Evolutionary conservation across 2,888 invertebrate genomes (phyloP).

Genomic region (Axea sp.): DNA sequence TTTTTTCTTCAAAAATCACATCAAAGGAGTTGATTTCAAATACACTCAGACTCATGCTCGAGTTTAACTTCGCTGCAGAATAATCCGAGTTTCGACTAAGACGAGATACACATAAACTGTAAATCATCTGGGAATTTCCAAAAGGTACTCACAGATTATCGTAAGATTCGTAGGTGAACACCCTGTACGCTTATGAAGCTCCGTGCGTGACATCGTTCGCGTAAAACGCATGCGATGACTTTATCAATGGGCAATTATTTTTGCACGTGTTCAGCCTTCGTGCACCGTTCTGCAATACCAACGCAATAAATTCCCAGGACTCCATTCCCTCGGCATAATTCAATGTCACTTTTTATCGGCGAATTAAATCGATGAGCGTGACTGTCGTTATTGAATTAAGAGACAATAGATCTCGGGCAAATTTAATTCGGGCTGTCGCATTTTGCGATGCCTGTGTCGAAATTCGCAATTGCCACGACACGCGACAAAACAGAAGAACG

Average conservation of each 20-base stretch:
- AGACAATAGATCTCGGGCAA: slow-evolving; percentile 2
- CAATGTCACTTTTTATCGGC: slow-evolving; percentile 12
- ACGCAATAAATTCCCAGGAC: slow-evolving; percentile 17
- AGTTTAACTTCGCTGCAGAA: no score
- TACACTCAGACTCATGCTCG: no score
- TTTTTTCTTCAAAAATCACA: no score
- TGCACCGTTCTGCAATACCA: slow-evolving; percentile 25
- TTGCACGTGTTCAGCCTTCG: slow-evolving; percentile 34
- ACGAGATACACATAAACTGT: no score
- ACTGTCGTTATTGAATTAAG: slow-evolving; percentile 39
- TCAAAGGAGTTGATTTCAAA: no score
- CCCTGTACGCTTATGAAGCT: slow-evolving; percentile 28
- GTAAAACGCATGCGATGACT: slow-evolving; percentile 38
- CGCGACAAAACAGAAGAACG: slow-evolving; percentile 40
- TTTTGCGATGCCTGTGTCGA: slow-evolving; percentile 1
- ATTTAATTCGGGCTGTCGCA: slow-evolving; percentile 2
- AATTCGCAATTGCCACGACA: slow-evolving; percentile 26
- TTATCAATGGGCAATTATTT: slow-evolving; percentile 56
- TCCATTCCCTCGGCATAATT: not conserved
- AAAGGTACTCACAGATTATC: no score
- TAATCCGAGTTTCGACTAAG: no score
- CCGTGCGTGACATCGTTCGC: slow-evolving; percentile 34
- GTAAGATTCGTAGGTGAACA: slow-evolving; percentile 11
- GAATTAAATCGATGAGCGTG: slow-evolving; percentile 4
- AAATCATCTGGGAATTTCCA: no score